phyloP scores from a whole-genome alignment of 2,797 vertebrate species.

The Tauraco hartlaubi region DNA sequence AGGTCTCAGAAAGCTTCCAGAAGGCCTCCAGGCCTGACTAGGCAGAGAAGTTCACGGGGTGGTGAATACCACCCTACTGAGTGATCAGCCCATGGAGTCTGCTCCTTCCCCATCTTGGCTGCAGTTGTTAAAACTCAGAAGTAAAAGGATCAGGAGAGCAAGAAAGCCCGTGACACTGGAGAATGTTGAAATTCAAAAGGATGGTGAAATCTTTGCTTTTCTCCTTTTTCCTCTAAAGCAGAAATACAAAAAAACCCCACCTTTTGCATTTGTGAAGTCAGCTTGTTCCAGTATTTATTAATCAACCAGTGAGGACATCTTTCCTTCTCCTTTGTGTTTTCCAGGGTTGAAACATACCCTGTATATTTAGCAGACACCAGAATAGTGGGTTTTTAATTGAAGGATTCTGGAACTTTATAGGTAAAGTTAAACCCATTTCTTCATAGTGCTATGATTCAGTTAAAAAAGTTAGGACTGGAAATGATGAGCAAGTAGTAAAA shows the following conservation, averaged over 20 bases:
- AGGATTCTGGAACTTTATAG: background rate
- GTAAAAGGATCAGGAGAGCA: background rate
- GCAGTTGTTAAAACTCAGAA: background rate
- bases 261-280: background rate
- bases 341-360: background rate
- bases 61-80: background rate
- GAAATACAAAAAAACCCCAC: background rate
- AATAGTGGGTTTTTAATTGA: background rate
- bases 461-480: conserved; percentile 20
- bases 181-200: background rate
- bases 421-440: background rate
- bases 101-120: background rate
- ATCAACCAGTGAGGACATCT: background rate
- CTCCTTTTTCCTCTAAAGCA: background rate
- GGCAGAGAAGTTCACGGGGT: rapidly evolving
- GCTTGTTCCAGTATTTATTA: background rate
- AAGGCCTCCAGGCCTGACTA: background rate
- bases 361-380: background rate
- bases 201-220: background rate
- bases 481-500: background rate
- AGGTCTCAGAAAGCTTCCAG: background rate
- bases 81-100: background rate
- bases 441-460: background rate
- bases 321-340: background rate
- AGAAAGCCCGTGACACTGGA: background rate